Percentiles rank a stretch among this genome's conserved stretches.
phyloP scores from a whole-genome alignment of 2,113 vertebrate genomes.

The Hippolais icterina region DNA sequence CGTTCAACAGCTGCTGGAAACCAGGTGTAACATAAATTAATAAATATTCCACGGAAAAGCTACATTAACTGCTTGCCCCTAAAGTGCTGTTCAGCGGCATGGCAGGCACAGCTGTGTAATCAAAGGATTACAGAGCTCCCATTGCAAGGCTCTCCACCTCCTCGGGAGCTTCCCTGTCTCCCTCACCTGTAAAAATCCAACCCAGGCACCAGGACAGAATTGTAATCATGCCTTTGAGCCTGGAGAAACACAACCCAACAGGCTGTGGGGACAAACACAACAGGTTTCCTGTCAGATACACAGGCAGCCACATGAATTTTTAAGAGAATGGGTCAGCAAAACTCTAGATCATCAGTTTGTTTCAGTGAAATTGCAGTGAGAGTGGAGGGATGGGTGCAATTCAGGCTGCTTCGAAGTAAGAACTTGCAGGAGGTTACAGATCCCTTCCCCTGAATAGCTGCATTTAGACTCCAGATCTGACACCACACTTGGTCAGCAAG shows the following conservation, averaged over 20 bases:
- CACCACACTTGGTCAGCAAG: background rate
- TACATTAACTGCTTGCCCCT: slow-evolving; percentile 5
- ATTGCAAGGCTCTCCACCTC: background rate
- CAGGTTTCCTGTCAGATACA: fast-evolving
- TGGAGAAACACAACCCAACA: background rate
- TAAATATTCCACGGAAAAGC: slow-evolving; percentile 7
- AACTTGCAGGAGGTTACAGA: background rate
- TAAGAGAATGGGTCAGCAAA: background rate
- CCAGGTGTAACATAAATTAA: slow-evolving; percentile 13
- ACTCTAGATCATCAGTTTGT: background rate
- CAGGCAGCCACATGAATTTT: fast-evolving
- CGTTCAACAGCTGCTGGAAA: background rate
- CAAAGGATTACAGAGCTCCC: slow-evolving; percentile 26
- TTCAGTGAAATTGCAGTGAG: background rate
- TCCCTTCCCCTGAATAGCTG: background rate
- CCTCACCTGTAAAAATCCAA: background rate
- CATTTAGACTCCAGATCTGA: background rate
- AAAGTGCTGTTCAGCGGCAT: background rate
- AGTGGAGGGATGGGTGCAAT: background rate
- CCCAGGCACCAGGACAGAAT: background rate
- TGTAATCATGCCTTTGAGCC: background rate
- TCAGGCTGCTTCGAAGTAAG: background rate
- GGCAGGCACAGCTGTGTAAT: slow-evolving; percentile 32
- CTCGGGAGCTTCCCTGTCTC: background rate
- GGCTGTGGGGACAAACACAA: background rate